phyloP scores from a whole-genome alignment of 2,888 invertebrate species.

The Drosophila borborema region DNA sequence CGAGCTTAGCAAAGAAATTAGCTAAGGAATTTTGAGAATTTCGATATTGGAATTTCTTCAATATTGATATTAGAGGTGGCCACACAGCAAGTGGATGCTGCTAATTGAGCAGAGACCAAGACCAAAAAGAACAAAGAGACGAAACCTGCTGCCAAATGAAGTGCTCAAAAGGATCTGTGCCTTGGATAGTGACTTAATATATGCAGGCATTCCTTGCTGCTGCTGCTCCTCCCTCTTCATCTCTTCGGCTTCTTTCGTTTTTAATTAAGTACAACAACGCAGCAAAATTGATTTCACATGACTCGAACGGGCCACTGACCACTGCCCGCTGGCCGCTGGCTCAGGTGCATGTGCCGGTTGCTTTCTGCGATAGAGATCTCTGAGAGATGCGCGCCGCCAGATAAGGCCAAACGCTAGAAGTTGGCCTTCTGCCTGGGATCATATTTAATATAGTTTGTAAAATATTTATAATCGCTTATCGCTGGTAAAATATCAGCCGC shows the following conservation, averaged over 20 bases:
- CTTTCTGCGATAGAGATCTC: constrained; percentile 63
- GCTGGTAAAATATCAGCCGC: constrained; percentile 46
- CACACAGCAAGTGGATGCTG: constrained; percentile 40
- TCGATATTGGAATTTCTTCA: constrained; percentile 25
- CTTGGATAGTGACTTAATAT: constrained; percentile 36
- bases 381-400: constrained; percentile 65
- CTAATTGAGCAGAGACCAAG: constrained; percentile 55
- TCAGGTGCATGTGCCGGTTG: constrained; percentile 16
- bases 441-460: constrained; percentile 73
- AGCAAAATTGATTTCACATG: constrained; percentile 77
- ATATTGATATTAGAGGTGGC: constrained; percentile 21
- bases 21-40: constrained; percentile 51
- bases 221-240: background rate
- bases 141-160: constrained; percentile 58
- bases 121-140: constrained; percentile 9
- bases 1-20: constrained; percentile 49
- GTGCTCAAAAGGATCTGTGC: constrained; percentile 64
- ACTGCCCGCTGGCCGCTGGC: constrained; percentile 6
- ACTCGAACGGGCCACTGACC: constrained; percentile 21
- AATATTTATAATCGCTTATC: constrained; percentile 67
- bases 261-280: constrained; percentile 80
- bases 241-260: constrained; percentile 30
- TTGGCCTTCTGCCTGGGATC: constrained; percentile 29
- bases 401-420: constrained; percentile 51
- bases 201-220: constrained; percentile 31